phyloP scores from a whole-genome alignment of 2,888 invertebrate species.

The Anorthoa munda region DNA sequence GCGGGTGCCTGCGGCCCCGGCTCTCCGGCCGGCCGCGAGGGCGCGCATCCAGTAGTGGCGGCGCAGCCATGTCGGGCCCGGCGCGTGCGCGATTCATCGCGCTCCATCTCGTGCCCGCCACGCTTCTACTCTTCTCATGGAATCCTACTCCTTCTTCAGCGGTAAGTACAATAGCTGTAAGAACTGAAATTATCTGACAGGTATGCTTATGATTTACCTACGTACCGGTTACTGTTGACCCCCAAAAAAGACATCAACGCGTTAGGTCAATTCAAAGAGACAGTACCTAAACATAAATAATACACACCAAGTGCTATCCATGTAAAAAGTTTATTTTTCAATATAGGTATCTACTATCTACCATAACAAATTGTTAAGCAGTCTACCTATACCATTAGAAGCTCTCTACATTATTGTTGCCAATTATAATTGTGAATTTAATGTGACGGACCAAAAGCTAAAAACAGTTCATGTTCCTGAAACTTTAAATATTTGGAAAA shows the following conservation, averaged over 20 bases:
- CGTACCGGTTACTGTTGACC: constrained; percentile 20
- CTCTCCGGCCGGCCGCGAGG: constrained; percentile 71
- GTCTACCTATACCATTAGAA: not conserved
- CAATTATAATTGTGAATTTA: constrained; percentile 12
- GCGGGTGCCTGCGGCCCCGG: constrained; percentile 72
- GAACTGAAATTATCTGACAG: constrained; percentile 45
- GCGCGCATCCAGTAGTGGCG: constrained; percentile 88
- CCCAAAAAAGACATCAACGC: constrained; percentile 78
- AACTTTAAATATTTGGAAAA: not conserved
- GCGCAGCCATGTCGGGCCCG: constrained; percentile 90
- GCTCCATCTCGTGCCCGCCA: constrained; percentile 82
- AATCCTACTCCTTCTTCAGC: constrained; percentile 78
- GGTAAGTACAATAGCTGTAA: constrained; percentile 77
- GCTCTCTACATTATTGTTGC: constrained; percentile 1
- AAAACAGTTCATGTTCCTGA: not conserved
- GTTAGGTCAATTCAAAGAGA: constrained; percentile 37
- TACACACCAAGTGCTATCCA: not conserved
- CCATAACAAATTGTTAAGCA: not conserved
- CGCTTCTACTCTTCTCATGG: constrained; percentile 80
- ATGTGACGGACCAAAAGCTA: constrained; percentile 5
- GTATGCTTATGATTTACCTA: constrained; percentile 16
- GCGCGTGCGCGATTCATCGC: constrained; percentile 86
- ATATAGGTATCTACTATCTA: not conserved
- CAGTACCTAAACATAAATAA: constrained; percentile 3
- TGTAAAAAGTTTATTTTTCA: not conserved